Conservation (phyloP, 2,797 vertebrate species). For the Anolis apletophallus region DNA sequence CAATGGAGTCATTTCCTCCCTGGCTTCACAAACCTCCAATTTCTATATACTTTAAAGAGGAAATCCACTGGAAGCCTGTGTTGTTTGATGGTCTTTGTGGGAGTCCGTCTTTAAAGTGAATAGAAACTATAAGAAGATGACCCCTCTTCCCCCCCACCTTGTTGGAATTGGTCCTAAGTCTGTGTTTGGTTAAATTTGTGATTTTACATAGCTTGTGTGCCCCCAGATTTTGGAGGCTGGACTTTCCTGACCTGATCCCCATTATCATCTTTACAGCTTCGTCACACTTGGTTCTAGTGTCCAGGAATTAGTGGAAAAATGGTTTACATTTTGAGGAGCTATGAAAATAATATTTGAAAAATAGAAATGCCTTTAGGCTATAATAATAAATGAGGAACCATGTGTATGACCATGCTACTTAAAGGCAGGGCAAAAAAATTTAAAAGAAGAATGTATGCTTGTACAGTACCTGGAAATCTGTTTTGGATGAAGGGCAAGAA, state of each 20-base stretch:
- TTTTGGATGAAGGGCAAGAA: not conserved
- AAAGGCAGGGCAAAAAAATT: too few species aligned
- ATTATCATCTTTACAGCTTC: not conserved
- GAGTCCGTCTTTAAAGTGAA: too few species aligned
- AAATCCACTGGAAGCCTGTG: too few species aligned
- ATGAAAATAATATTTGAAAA: not conserved
- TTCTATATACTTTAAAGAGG: too few species aligned
- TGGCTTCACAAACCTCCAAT: too few species aligned
- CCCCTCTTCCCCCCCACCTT: too few species aligned
- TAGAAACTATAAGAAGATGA: too few species aligned
- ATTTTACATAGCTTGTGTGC: not conserved
- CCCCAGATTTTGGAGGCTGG: not conserved
- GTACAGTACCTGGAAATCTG: not conserved
- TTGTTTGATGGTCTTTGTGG: too few species aligned
- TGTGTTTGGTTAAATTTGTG: too few species aligned
- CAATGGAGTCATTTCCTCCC: too few species aligned
- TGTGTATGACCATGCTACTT: not conserved
- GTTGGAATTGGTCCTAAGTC: too few species aligned
- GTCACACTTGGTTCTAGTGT: not conserved
- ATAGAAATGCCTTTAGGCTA: not conserved
- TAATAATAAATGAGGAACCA: not conserved
- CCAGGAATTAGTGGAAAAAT: not conserved
- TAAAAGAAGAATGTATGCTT: not conserved
- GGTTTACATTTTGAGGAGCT: not conserved
- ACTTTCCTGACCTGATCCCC: not conserved